Base-by-base conservation (phyloP, 2,797 vertebrate species). In the Anableps anableps region DNA sequence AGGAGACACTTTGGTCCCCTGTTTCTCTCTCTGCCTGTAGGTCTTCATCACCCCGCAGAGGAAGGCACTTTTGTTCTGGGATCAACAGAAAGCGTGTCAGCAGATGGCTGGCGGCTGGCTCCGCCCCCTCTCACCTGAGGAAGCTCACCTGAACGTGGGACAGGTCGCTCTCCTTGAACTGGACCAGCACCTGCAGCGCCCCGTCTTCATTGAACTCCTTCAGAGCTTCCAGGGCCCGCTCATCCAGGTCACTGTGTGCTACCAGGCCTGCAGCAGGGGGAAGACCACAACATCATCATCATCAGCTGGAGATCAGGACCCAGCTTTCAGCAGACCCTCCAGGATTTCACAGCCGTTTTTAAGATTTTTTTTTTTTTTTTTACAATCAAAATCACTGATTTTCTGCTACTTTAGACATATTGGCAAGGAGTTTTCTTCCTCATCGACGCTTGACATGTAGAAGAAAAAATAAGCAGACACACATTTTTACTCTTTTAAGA, bases 21-120 rank as follows among this genome's bases (percentile, higher is more conserved):
- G 99, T 95, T 99, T 99, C 96, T 99, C 99, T 95, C 98, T 97
- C 95, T 99, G 99, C 93, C 99, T 97, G 83, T 99, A 99, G 48
- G 99, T 99, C 96, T 99, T 99, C 99, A 99, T 99, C 95, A 99
- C 99, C 93, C 99, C 99, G 96, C 99, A 99, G 96, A 99, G 97
- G 97, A 99, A 99, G 97, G 99, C 99, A 99, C 99, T 99, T 99
- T 99, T 99, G 96, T 99, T 99, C 99, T 99, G 94, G 75, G 94
- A 89, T 83, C 60, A 82, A 48, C 72, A 74, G 21, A 84, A n/a
- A n/a, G n/a, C n/a, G n/a, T n/a, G n/a, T n/a, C n/a, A n/a, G n/a
- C n/a, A n/a, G n/a, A n/a, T n/a, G n/a, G n/a, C n/a, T n/a, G n/a
- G 51, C 51, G 2, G 8, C 50, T 23, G 10, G 11, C 55, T 58